A percentile compares a stretch with the other conserved stretches of the same genome.
Conservation (phyloP, 2,797 vertebrate species). For the Erpetoichthys calabaricus region DNA sequence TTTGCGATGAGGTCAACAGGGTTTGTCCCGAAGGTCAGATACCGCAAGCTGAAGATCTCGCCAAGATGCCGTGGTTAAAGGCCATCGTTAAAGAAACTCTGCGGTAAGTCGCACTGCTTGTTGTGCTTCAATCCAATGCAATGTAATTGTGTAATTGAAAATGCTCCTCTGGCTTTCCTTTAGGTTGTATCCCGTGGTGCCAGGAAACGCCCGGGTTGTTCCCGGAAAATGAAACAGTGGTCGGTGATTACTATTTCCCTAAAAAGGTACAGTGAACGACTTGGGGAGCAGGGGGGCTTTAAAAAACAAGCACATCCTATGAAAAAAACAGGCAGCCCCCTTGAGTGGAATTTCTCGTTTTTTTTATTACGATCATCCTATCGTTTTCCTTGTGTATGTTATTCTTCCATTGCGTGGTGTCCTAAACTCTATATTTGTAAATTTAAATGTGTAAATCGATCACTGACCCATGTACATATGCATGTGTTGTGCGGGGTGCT, state of each 20-base stretch:
- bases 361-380: not conserved
- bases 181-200: conserved; percentile 59
- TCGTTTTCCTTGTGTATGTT: not conserved
- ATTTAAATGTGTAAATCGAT: no score
- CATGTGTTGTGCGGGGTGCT: no score
- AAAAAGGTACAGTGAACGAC: conserved; percentile 35
- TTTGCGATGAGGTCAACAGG: conserved; percentile 43
- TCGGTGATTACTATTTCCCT: conserved; percentile 49
- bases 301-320: not conserved
- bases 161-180: conserved; percentile 2
- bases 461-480: no score
- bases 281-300: no score
- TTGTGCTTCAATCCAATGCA: not conserved
- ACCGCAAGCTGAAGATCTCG: conserved; percentile 38
- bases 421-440: no score
- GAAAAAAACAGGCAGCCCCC: not conserved
- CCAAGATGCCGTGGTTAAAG: conserved; percentile 51
- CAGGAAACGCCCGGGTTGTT: conserved; percentile 45
- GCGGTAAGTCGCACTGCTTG: conserved; percentile 29
- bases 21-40: conserved; percentile 41
- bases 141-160: not conserved
- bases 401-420: no score
- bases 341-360: not conserved
- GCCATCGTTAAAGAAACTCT: conserved; percentile 53
- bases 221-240: conserved; percentile 44